phyloP scores from a whole-genome alignment of 1,140 invertebrate genomes.

The Cydia pomonella region DNA sequence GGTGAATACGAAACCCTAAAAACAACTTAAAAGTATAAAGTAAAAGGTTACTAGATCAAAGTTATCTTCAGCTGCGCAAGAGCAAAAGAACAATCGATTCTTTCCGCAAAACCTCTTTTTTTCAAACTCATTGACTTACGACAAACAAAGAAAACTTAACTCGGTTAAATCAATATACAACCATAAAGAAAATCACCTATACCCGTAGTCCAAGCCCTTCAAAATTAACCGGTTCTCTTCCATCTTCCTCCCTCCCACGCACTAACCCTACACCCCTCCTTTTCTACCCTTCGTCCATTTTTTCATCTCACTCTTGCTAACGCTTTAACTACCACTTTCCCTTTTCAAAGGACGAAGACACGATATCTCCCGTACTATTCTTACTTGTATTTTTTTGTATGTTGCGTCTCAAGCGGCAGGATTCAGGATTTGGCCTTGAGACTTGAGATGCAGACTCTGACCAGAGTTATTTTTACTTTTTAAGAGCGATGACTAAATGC shows the following conservation, averaged over 20 bases:
- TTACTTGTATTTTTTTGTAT: constrained; percentile 34
- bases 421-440: constrained; percentile 77
- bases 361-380: constrained; percentile 48
- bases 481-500: constrained; percentile 42
- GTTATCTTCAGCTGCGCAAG: background rate
- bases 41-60: background rate
- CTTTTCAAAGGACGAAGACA: constrained; percentile 80
- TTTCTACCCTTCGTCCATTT: constrained; percentile 69
- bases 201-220: constrained; percentile 72
- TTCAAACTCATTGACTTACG: constrained; percentile 2
- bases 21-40: too few relatives aligned
- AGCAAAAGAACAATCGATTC: background rate
- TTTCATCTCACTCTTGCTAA: constrained; percentile 78
- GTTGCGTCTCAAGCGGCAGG: constrained; percentile 50
- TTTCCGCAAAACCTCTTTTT: constrained; percentile 10
- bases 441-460: constrained; percentile 71
- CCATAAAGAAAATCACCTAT: constrained; percentile 61
- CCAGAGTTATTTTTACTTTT: constrained; percentile 78
- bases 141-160: constrained; percentile 31
- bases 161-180: constrained; percentile 60
- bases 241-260: constrained; percentile 48
- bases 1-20: too few relatives aligned
- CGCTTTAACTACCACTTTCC: constrained; percentile 74
- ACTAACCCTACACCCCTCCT: constrained; percentile 45
- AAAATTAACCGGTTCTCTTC: constrained; percentile 75